Conservation (phyloP, 2,888 invertebrate genomes). For the Oscheius onirici region DNA sequence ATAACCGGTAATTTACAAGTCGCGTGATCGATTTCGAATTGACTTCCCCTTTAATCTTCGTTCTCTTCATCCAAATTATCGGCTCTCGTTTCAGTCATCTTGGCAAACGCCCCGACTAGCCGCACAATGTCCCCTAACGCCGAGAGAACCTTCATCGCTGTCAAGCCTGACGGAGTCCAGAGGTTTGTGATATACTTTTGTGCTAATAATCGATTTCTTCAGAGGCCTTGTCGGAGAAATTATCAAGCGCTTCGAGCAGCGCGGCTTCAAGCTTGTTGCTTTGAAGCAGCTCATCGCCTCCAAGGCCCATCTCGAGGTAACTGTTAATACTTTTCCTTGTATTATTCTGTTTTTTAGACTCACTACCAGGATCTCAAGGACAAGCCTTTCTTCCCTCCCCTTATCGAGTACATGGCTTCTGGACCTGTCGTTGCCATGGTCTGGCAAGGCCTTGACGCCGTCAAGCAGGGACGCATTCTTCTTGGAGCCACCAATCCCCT, state of each 20-base stretch:
- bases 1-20: too few species aligned
- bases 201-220: slow-evolving; percentile 25
- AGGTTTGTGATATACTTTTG: background rate
- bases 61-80: background rate
- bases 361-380: slow-evolving; percentile 92
- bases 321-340: background rate
- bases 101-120: background rate
- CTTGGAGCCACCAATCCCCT: slow-evolving; percentile 97
- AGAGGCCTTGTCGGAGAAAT: slow-evolving; percentile 86
- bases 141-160: slow-evolving; percentile 96
- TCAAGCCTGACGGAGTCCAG: slow-evolving; percentile 98
- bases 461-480: slow-evolving; percentile 83
- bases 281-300: slow-evolving; percentile 83
- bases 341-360: slow-evolving; percentile 78
- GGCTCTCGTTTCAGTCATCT: background rate
- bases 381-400: slow-evolving; percentile 91
- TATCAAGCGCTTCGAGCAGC: slow-evolving; percentile 92
- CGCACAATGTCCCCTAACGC: slow-evolving; percentile 38
- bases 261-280: slow-evolving; percentile 94
- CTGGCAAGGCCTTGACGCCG: slow-evolving; percentile 86
- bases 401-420: slow-evolving; percentile 93
- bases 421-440: slow-evolving; percentile 81
- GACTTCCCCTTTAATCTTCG: background rate
- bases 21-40: too few species aligned
- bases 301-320: slow-evolving; percentile 59